phyloP scores from a whole-genome alignment of 2,113 vertebrate genomes.

The Dicentrarchus labrax region DNA sequence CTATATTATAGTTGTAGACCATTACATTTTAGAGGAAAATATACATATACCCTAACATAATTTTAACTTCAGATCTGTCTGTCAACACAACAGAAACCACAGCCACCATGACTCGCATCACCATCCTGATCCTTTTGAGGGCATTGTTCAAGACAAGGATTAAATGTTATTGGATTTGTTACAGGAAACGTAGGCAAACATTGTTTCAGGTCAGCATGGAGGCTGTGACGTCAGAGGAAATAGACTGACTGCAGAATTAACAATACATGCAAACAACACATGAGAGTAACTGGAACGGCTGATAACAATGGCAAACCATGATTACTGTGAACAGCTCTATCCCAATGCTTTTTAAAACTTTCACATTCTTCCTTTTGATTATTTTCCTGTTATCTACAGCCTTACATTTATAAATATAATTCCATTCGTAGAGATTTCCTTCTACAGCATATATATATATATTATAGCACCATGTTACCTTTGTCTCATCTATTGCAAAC shows the following conservation, averaged over 20 bases:
- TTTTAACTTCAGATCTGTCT: no score
- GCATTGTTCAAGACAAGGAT: slow-evolving; percentile 57
- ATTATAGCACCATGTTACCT: background rate
- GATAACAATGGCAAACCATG: background rate
- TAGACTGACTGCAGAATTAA: slow-evolving; percentile 32
- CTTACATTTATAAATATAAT: background rate
- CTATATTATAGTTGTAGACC: no score
- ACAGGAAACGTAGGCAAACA: slow-evolving; percentile 51
- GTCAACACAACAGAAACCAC: no score
- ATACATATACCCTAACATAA: no score
- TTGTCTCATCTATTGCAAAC: background rate
- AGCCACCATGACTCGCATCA: no score
- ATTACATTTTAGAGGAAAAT: no score
- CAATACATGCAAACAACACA: slow-evolving; percentile 25
- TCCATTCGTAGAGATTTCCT: background rate
- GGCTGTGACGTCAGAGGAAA: slow-evolving; percentile 38
- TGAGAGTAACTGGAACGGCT: background rate
- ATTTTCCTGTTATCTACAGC: background rate
- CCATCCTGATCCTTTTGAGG: background rate
- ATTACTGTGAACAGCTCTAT: background rate
- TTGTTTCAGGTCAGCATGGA: slow-evolving; percentile 43
- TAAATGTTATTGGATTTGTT: slow-evolving; percentile 72
- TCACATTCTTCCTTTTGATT: background rate
- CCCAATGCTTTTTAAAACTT: background rate
- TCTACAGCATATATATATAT: background rate